Evolutionary conservation across 2,888 invertebrate genomes (phyloP).

Genomic region (Cerastis leucographa): DNA sequence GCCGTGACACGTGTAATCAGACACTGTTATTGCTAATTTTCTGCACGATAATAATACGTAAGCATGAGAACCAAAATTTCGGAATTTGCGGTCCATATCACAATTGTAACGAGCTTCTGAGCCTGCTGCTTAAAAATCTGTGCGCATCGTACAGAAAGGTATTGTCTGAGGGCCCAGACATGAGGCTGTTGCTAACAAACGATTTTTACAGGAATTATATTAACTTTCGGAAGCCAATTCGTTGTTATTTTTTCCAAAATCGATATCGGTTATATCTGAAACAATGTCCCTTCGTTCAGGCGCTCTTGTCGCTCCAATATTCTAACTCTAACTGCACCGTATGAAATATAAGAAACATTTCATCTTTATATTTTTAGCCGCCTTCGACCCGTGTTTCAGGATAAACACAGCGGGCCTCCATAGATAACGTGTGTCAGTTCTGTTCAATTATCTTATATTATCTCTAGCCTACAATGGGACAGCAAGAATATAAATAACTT

Average conservation of each 20-base stretch:
- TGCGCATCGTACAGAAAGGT: neutral
- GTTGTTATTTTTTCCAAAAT: neutral
- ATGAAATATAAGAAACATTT: neutral
- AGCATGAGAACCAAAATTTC: neutral
- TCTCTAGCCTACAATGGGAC: neutral
- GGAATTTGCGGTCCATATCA: neutral
- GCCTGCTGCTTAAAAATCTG: neutral
- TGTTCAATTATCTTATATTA: too few relatives aligned
- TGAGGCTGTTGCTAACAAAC: neutral
- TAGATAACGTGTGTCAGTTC: neutral
- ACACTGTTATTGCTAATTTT: conserved; percentile 32
- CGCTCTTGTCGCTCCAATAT: neutral
- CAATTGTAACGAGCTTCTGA: neutral
- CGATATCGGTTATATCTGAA: neutral
- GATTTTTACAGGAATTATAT: neutral
- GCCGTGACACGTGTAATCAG: conserved; percentile 40
- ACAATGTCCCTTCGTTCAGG: neutral
- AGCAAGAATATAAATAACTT: conserved; percentile 21
- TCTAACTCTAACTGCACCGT: neutral
- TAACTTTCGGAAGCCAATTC: neutral
- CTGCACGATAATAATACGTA: conserved; percentile 24
- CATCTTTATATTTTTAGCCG: neutral
- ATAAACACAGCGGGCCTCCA: neutral
- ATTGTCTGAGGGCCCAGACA: neutral
- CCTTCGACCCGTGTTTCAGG: neutral